Evolutionary conservation across 2,888 invertebrate species (phyloP).

Genomic region (Hartigia nigra): DNA sequence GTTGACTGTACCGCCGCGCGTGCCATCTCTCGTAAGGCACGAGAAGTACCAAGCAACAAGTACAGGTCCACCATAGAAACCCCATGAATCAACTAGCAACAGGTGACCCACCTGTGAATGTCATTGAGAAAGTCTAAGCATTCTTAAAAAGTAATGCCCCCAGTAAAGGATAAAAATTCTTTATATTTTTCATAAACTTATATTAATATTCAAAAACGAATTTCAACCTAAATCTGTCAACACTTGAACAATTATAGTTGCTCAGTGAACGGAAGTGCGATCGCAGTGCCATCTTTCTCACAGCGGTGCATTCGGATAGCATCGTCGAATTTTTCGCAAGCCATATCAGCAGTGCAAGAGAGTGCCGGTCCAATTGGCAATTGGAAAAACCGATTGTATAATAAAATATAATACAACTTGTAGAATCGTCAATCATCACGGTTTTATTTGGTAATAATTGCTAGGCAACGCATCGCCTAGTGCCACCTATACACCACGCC

Average conservation of each 20-base stretch:
- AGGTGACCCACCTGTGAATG: conserved; percentile 10
- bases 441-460: not conserved
- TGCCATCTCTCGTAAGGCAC: not conserved
- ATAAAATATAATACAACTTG: not conserved
- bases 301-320: not conserved
- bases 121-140: not conserved
- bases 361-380: not conserved
- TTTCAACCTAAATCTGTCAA: not conserved
- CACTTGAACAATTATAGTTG: not conserved
- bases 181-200: not conserved
- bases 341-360: not conserved
- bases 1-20: not conserved
- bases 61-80: not conserved
- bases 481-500: conserved; percentile 30
- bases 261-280: not conserved
- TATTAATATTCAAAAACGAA: not conserved
- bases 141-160: not conserved
- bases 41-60: not conserved
- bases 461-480: conserved; percentile 2
- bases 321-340: not conserved
- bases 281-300: not conserved
- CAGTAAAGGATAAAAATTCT: not conserved
- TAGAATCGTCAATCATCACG: not conserved
- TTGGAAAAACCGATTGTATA: not conserved
- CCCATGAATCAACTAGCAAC: conserved; percentile 7